Evolutionary conservation across 2,113 vertebrate genomes (phyloP).

Genomic region (Pomatostomus ruficeps): DNA sequence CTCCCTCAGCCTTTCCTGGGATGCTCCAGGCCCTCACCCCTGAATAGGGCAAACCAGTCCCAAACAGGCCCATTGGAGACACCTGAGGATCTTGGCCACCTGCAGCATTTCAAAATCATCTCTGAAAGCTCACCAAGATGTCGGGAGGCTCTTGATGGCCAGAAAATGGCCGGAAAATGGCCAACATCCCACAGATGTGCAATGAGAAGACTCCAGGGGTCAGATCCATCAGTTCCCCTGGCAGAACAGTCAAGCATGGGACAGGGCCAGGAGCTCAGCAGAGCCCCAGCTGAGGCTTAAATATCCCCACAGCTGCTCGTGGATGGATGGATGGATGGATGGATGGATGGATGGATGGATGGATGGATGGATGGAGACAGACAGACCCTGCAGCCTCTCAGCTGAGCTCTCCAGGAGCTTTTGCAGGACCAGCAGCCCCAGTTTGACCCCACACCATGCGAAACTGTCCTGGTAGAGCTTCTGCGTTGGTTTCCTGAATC

Average conservation of each 20-base stretch:
- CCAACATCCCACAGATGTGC: neutral
- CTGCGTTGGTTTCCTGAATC: neutral
- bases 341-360: neutral
- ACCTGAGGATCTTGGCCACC: neutral
- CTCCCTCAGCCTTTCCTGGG: neutral
- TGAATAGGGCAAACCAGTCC: neutral
- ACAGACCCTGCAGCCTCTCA: neutral
- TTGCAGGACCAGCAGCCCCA: neutral
- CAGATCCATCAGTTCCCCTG: rapidly evolving
- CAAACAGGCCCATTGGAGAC: neutral
- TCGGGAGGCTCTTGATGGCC: neutral
- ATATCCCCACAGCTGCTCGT: neutral
- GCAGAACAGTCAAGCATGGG: neutral
- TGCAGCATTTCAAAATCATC: neutral
- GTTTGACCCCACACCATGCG: neutral
- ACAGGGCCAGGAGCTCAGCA: rapidly evolving
- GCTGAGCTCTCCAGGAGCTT: neutral
- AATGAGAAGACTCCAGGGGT: neutral
- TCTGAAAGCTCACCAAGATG: neutral
- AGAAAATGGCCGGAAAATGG: neutral
- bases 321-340: neutral
- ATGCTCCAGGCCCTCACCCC: neutral
- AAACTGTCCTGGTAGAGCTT: neutral
- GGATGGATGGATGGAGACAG: neutral
- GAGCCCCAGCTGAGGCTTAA: neutral